Percentiles rank a stretch among this genome's conserved stretches.
phyloP scores from a whole-genome alignment of 2,888 invertebrate species.

The Drosophila meridionalis region DNA sequence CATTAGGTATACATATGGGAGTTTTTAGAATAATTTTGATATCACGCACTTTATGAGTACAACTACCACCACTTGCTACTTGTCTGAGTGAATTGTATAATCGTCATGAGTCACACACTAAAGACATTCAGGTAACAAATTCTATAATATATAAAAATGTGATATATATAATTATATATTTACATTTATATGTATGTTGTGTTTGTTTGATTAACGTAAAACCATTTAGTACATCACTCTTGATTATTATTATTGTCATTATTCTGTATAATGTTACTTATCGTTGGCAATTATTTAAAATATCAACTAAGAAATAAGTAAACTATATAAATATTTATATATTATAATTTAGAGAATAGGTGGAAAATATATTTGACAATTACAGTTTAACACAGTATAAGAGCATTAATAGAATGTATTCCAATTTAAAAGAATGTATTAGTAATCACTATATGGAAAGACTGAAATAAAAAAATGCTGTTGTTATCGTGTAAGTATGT shows the following conservation, averaged over 20 bases:
- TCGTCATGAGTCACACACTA: conserved; percentile 58
- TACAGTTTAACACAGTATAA: too few relatives aligned
- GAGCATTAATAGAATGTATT: background rate
- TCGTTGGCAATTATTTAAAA: background rate
- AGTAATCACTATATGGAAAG: conserved; percentile 9
- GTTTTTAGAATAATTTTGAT: conserved; percentile 52
- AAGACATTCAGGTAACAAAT: conserved; percentile 32
- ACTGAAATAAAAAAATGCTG: conserved; percentile 23
- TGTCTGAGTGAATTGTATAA: conserved; percentile 59
- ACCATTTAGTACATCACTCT: background rate
- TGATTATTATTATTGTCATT: background rate
- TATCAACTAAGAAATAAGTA: background rate
- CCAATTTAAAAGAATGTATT: conserved; percentile 10
- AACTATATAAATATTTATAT: background rate
- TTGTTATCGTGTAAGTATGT: conserved; percentile 34
- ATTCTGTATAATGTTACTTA: background rate
- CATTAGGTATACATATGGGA: conserved; percentile 9
- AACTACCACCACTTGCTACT: conserved; percentile 7
- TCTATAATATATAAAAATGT: conserved; percentile 6
- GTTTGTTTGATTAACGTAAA: conserved; percentile 3
- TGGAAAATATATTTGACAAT: too few relatives aligned
- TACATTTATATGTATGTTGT: background rate
- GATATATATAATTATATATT: conserved; percentile 2
- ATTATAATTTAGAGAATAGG: too few relatives aligned
- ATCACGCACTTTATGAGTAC: conserved; percentile 47